A percentile compares a stretch with the other conserved stretches of the same genome.
Conservation (phyloP, 2,797 vertebrate species). For the Tolypeutes matacus region DNA sequence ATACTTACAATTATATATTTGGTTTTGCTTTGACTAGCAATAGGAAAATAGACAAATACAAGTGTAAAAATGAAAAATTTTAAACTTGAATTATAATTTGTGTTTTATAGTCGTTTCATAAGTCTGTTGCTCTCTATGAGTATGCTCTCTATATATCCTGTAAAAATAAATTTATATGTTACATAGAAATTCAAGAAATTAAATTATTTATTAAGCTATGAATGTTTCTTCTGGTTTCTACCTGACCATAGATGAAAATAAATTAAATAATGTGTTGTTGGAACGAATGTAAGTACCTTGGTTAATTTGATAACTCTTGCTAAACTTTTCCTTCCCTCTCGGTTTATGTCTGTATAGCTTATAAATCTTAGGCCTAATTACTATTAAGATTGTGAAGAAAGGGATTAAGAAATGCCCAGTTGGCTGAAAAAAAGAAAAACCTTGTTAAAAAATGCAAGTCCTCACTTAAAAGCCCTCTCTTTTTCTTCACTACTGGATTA, state of each 20-base stretch:
- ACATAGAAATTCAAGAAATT: constrained; percentile 85
- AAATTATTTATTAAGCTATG: constrained; percentile 85
- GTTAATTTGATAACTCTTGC: constrained; percentile 75
- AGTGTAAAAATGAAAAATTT: constrained; percentile 83
- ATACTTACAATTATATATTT: constrained; percentile 83
- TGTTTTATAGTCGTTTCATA: constrained; percentile 85
- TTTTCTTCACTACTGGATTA: constrained; percentile 55
- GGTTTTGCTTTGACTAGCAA: constrained; percentile 82
- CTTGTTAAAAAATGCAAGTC: constrained; percentile 34
- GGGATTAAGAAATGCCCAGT: constrained; percentile 38
- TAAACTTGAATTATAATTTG: constrained; percentile 84
- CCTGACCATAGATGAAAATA: constrained; percentile 81
- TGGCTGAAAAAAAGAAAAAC: constrained; percentile 41
- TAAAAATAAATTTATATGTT: constrained; percentile 86
- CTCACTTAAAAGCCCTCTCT: constrained; percentile 33
- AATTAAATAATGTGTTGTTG: constrained; percentile 82
- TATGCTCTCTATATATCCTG: constrained; percentile 86
- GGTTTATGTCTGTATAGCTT: constrained; percentile 65
- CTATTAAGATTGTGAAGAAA: constrained; percentile 54
- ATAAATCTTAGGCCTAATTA: constrained; percentile 71
- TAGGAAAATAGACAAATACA: constrained; percentile 84
- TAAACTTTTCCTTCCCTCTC: constrained; percentile 69
- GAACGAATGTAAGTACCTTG: constrained; percentile 82
- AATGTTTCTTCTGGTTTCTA: constrained; percentile 85
- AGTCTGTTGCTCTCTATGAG: constrained; percentile 84